Percentiles rank a stretch among this genome's conserved stretches.
Evolutionary conservation across 2,888 invertebrate species (phyloP).

Genomic region (Ophion ellenae): DNA sequence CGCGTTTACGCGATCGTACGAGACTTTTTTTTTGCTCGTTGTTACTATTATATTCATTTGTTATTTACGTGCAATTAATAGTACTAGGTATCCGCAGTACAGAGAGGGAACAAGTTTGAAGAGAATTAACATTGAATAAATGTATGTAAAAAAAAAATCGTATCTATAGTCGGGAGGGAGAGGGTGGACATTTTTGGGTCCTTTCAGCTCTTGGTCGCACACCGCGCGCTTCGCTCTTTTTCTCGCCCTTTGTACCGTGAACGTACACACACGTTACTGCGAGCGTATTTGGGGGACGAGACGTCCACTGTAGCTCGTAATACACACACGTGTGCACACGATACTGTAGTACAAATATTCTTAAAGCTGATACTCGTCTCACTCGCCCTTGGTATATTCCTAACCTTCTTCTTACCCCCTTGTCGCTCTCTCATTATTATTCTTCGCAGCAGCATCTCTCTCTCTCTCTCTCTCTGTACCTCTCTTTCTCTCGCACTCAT

Average conservation of each 20-base stretch:
- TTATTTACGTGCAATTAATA: no score
- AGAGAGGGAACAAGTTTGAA: no score
- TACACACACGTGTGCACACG: neutral
- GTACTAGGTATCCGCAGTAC: no score
- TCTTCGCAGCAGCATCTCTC: conserved; percentile 66
- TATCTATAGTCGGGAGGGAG: no score
- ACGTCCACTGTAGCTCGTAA: no score
- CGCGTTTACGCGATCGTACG: no score
- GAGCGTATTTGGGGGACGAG: no score
- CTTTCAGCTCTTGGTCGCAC: conserved; percentile 68
- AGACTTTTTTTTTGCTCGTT: no score
- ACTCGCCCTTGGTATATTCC: conserved; percentile 38
- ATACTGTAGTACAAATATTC: conserved; percentile 48
- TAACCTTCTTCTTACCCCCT: conserved; percentile 20
- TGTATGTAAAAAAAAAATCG: no score
- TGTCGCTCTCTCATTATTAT: conserved; percentile 70
- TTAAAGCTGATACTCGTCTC: conserved; percentile 42
- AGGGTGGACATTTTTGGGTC: neutral
- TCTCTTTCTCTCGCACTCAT: neutral
- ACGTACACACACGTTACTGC: neutral
- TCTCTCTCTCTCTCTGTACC: conserved; percentile 23
- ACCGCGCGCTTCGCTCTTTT: conserved; percentile 48
- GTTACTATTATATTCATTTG: no score
- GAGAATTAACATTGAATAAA: no score
- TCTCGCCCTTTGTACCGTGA: neutral